Percentiles rank a stretch among this genome's conserved stretches.
These are phyloP conservation scores for Ctenicera cuprea DNA, from an alignment of 2,888 invertebrate species.

Conservation along the genomic window DNA sequence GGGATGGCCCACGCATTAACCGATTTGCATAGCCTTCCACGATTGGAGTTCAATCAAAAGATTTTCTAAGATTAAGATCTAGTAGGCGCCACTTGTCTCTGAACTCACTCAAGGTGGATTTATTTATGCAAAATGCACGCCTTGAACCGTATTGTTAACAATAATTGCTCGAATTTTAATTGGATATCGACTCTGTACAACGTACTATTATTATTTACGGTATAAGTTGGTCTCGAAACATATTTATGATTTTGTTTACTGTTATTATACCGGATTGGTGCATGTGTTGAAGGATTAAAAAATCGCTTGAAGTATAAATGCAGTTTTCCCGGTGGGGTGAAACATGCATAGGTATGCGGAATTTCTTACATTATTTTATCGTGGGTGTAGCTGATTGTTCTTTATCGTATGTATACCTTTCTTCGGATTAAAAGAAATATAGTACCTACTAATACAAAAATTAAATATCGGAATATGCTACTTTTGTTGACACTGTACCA, in stretches of 20 bases:
- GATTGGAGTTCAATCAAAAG: slow-evolving; percentile 40
- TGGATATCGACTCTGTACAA: slow-evolving; percentile 49
- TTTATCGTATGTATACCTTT: not conserved
- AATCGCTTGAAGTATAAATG: not conserved
- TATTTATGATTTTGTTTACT: slow-evolving; percentile 42
- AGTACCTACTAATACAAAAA: too few relatives aligned
- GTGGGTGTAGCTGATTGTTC: slow-evolving; percentile 15
- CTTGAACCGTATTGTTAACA: slow-evolving; percentile 58
- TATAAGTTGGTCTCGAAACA: slow-evolving; percentile 29
- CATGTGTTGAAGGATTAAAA: slow-evolving; percentile 26
- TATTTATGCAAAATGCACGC: slow-evolving; percentile 58
- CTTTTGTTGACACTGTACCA: too few relatives aligned
- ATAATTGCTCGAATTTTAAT: slow-evolving; percentile 60
- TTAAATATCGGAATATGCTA: too few relatives aligned
- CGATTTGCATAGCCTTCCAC: slow-evolving; percentile 38
- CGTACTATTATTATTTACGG: slow-evolving; percentile 37
- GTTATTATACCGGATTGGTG: slow-evolving; percentile 29
- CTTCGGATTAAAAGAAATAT: too few relatives aligned
- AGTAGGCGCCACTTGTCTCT: slow-evolving; percentile 62
- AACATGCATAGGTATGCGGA: slow-evolving; percentile 22
- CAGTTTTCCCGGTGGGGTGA: slow-evolving; percentile 19
- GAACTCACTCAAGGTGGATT: slow-evolving; percentile 58
- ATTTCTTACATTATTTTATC: slow-evolving; percentile 1
- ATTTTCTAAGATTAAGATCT: slow-evolving; percentile 60
- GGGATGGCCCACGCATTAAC: slow-evolving; percentile 21